phyloP scores from a whole-genome alignment of 1,140 invertebrate genomes.

The Bombyx mori region DNA sequence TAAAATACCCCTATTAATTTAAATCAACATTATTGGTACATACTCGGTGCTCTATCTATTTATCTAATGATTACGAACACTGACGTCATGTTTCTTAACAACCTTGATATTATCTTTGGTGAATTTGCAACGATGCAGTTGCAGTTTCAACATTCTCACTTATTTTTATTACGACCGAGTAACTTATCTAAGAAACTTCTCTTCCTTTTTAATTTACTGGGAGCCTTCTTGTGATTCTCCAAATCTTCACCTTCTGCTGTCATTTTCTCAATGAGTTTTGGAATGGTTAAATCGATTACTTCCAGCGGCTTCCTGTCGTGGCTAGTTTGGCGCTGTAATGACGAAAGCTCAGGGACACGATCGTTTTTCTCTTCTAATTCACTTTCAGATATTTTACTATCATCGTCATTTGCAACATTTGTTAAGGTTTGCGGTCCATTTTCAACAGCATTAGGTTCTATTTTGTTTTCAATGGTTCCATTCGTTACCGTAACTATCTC shows the following conservation, averaged over 20 bases:
- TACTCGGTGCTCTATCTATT: conserved; percentile 13
- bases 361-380: conserved; percentile 56
- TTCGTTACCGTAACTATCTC: conserved; percentile 13
- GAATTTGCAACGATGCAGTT: conserved; percentile 31
- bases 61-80: conserved; percentile 41
- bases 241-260: conserved; percentile 42
- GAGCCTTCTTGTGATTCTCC: conserved; percentile 35
- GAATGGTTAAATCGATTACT: conserved; percentile 49
- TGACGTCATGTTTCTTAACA: conserved; percentile 46
- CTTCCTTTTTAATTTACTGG: conserved; percentile 59
- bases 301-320: conserved; percentile 35
- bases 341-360: conserved; percentile 45
- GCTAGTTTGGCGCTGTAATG: conserved; percentile 40
- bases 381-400: conserved; percentile 37
- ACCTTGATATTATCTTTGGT: conserved; percentile 55
- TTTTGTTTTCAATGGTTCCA: conserved; percentile 19
- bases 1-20: conserved; percentile 9
- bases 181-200: conserved; percentile 62
- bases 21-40: conserved; percentile 8
- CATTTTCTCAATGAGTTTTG: conserved; percentile 57
- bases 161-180: conserved; percentile 55
- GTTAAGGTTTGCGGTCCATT: conserved; percentile 28
- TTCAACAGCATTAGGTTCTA: conserved; percentile 28
- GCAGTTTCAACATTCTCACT: conserved; percentile 30
- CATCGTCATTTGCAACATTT: conserved; percentile 12